A percentile compares a stretch with the other conserved stretches of the same genome.
Conservation (phyloP, 1,140 invertebrate species). For the Megathymus violae region DNA sequence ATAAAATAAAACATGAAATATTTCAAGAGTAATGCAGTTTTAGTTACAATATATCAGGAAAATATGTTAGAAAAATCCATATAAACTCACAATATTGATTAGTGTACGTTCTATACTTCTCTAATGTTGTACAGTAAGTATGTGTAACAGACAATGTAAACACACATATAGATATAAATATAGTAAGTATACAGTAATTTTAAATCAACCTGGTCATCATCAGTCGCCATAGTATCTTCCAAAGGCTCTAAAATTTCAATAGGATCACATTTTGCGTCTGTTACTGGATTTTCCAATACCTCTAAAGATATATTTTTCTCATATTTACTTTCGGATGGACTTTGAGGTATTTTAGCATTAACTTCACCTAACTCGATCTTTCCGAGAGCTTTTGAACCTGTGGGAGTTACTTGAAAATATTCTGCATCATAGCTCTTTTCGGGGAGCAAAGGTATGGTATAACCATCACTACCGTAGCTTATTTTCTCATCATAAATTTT, state of each 20-base stretch:
- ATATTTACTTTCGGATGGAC: slow-evolving; percentile 7
- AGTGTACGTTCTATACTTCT: slow-evolving; percentile 55
- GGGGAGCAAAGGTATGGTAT: slow-evolving; percentile 44
- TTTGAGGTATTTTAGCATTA: slow-evolving; percentile 15
- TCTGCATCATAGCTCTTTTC: slow-evolving; percentile 61
- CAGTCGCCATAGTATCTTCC: slow-evolving; percentile 52
- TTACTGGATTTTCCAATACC: slow-evolving; percentile 23
- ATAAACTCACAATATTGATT: slow-evolving; percentile 61
- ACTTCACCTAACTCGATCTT: slow-evolving; percentile 27
- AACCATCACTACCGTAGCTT: slow-evolving; percentile 50
- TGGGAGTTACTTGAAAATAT: slow-evolving; percentile 43
- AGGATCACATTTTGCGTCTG: slow-evolving; percentile 27
- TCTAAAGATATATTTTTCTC: slow-evolving; percentile 3
- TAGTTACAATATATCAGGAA: slow-evolving; percentile 35
- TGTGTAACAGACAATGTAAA: slow-evolving; percentile 69
- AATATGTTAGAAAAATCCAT: slow-evolving; percentile 42
- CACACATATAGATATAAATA: slow-evolving; percentile 70
- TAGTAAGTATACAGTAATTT: slow-evolving; percentile 76
- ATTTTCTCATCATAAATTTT: slow-evolving; percentile 17
- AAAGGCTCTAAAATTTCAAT: slow-evolving; percentile 37
- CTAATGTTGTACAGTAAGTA: slow-evolving; percentile 69
- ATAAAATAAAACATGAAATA: slow-evolving; percentile 22
- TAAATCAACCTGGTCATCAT: slow-evolving; percentile 72
- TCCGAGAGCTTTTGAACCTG: slow-evolving; percentile 23
- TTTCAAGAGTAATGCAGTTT: slow-evolving; percentile 36